Conservation (phyloP, 2,888 invertebrate species). For the Ellobium chinense region DNA sequence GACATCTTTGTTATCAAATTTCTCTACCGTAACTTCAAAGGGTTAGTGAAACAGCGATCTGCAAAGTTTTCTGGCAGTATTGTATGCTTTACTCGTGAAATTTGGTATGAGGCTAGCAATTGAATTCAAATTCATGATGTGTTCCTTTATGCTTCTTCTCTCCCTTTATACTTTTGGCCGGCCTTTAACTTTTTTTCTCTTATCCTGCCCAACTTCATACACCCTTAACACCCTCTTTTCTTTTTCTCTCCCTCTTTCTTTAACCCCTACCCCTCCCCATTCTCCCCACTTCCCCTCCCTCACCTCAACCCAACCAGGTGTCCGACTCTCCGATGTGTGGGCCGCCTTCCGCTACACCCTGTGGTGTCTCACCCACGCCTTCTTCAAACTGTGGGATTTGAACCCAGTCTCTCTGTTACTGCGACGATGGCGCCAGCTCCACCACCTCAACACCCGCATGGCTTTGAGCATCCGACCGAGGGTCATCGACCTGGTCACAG, state of each 20-base stretch:
- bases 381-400: conserved; percentile 54
- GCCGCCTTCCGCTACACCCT: conserved; percentile 46
- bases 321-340: conserved; percentile 38
- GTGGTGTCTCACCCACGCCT: conserved; percentile 49
- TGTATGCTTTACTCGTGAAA: too few relatives aligned
- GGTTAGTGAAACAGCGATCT: too few relatives aligned
- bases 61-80: too few relatives aligned
- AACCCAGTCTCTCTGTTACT: conserved; percentile 61
- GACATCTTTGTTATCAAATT: too few relatives aligned
- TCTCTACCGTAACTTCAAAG: too few relatives aligned
- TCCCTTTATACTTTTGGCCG: too few relatives aligned
- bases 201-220: too few relatives aligned
- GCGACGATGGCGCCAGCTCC: conserved; percentile 59
- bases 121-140: too few relatives aligned
- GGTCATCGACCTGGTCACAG: conserved; percentile 29
- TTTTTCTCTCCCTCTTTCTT: not conserved
- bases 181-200: too few relatives aligned
- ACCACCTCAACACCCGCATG: conserved; percentile 55
- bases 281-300: not conserved
- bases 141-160: too few relatives aligned
- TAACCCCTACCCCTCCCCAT: not conserved
- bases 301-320: not conserved
- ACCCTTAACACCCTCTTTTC: not conserved
- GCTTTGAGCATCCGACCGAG: conserved; percentile 34
- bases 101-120: too few relatives aligned